Conservation (phyloP, 2,888 invertebrate species). For the Seira sanloemensis region DNA sequence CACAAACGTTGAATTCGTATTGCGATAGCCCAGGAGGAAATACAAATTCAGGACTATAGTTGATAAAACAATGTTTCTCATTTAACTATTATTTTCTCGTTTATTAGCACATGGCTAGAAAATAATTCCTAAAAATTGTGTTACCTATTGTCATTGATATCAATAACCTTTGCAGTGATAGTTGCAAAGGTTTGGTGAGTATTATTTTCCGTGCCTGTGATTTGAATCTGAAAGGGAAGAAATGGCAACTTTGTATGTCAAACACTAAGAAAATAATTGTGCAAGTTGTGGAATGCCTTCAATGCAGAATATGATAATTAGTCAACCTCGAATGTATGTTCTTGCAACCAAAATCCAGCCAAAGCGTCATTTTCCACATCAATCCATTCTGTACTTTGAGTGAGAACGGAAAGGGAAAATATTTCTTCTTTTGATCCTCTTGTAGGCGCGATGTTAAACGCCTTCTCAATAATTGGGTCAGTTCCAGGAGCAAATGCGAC, state of each 20-base stretch:
- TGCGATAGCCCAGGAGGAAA: background rate
- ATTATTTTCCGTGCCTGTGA: constrained; percentile 19
- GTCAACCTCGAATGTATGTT: background rate
- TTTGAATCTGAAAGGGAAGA: constrained; percentile 30
- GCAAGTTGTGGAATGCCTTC: too few species aligned
- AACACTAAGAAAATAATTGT: background rate
- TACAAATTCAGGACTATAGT: constrained; percentile 42
- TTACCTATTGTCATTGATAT: constrained; percentile 54
- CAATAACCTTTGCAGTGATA: constrained; percentile 24
- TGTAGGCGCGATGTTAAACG: constrained; percentile 36
- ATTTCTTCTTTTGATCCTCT: constrained; percentile 9
- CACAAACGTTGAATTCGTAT: constrained; percentile 49
- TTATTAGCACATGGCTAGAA: background rate
- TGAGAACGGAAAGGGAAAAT: constrained; percentile 23
- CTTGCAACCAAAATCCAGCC: background rate
- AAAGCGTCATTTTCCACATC: background rate
- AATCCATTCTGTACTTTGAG: background rate
- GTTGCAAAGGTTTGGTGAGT: constrained; percentile 23
- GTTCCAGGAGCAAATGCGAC: constrained; percentile 21
- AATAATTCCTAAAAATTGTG: constrained; percentile 2
- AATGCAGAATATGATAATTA: background rate
- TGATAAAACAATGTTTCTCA: too few species aligned
- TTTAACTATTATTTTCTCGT: too few species aligned
- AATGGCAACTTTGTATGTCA: background rate
- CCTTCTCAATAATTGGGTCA: constrained; percentile 15